Evolutionary conservation across 2,797 vertebrate species (phyloP).

Genomic region (Neoniphon sammara): DNA sequence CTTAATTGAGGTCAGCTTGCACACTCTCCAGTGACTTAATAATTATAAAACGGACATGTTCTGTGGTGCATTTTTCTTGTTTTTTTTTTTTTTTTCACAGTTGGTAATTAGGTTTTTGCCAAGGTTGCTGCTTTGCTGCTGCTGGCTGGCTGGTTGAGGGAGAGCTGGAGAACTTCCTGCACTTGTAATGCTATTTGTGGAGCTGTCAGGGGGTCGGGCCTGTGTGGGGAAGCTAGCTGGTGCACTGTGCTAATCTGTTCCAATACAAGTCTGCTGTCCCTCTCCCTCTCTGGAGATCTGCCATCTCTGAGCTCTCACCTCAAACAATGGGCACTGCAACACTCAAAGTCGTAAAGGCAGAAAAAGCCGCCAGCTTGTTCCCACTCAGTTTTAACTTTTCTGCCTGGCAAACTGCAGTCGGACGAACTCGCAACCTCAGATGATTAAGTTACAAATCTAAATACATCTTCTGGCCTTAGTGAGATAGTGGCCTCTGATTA

Average conservation of each 20-base stretch:
- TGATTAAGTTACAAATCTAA: slow-evolving; percentile 20
- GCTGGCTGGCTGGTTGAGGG: slow-evolving; percentile 41
- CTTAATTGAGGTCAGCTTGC: slow-evolving; percentile 79
- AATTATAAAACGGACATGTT: slow-evolving; percentile 75
- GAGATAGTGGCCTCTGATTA: slow-evolving; percentile 70
- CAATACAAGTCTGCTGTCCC: slow-evolving; percentile 56
- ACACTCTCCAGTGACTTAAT: slow-evolving; percentile 70
- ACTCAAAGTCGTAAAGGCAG: slow-evolving; percentile 30
- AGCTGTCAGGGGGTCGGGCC: slow-evolving; percentile 38
- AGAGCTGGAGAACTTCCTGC: slow-evolving; percentile 59
- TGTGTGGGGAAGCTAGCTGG: slow-evolving; percentile 20
- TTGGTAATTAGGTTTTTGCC: slow-evolving; percentile 70
- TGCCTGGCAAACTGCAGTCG: slow-evolving; percentile 40
- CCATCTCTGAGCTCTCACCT: slow-evolving; percentile 54
- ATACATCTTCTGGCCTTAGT: slow-evolving; percentile 64
- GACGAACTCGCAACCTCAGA: slow-evolving; percentile 44
- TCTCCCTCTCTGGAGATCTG: slow-evolving; percentile 61
- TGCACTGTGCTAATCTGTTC: slow-evolving; percentile 74
- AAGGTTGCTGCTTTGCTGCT: slow-evolving; percentile 59
- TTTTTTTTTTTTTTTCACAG: slow-evolving; percentile 31
- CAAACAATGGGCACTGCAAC: slow-evolving; percentile 62
- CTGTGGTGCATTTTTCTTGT: slow-evolving; percentile 40
- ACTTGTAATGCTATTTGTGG: slow-evolving; percentile 65
- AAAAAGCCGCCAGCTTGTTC: slow-evolving; percentile 33
- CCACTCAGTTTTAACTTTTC: slow-evolving; percentile 38